Evolutionary conservation across 2,888 invertebrate genomes (phyloP), one percentile per base, ranked within the genome.

Genomic region (Celastrina argiolus): DNA sequence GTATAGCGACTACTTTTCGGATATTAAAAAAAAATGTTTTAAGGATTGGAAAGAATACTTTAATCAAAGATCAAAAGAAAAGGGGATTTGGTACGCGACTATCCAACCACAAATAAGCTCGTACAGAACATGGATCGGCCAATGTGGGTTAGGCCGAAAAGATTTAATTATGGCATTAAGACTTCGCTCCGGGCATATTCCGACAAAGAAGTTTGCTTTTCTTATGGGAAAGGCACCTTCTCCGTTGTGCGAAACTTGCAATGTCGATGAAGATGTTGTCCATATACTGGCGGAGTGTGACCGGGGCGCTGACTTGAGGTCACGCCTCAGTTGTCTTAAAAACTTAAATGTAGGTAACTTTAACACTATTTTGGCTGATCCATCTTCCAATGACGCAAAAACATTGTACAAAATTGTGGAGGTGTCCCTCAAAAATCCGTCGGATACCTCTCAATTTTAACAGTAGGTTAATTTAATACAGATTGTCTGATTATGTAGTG

Each of bases 31-130:
- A 14, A 36, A 36, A 10, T 61, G 61, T 22, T 61, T 22, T 22
- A 14, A 61, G 8, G 61, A 61, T n/a, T 61, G 61, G 61, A 18
- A 34, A 2, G 34, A 61, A 18, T 61, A 36, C 12, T 61, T 61
- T n/a, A 26, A 61, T 61, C 18, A 61, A 10, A 61, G 39, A 18
- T 61, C 61, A 1, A 39, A 39, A 8, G 39, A 39, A 39, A 14
- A 39, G 14, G 14, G 39, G 3, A 39, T 39, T 39, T 39, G 39
- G 56, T 56, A 56, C 14, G 3, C 14, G 3, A 56, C 56, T 26
- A 56, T 56, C 12, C 56, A 56, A 26, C 56, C 56, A 14, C 56
- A 56, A 26, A 2, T 56, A 26, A 56, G 22, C 12, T 3, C 56
- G 8, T 56, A 26, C 22, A 26, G 28, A 12, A 56, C 56, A 7